Evolutionary conservation across 2,113 vertebrate species (phyloP).

Genomic region (Corapipo altera): DNA sequence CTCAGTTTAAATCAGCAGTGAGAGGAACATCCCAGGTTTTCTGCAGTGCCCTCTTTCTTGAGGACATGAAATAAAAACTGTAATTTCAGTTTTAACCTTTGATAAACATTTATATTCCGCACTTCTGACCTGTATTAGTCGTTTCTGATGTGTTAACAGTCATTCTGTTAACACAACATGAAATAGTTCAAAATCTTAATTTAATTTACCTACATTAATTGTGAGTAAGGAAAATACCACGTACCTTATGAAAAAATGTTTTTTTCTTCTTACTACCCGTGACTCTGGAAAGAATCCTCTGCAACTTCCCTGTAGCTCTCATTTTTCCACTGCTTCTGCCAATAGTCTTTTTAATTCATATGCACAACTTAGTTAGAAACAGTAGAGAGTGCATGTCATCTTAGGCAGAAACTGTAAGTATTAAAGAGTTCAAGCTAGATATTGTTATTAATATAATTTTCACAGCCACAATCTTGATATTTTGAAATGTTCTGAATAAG

Average conservation of each 20-base stretch:
- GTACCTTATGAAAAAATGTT: fast-evolving
- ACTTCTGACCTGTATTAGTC: neutral
- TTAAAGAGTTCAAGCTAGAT: neutral
- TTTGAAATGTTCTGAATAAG: neutral
- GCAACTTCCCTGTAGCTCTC: neutral
- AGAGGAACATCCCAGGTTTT: neutral
- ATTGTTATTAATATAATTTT: neutral
- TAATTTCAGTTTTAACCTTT: neutral
- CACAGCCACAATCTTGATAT: neutral
- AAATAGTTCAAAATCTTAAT: neutral
- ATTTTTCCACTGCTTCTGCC: conserved; percentile 10
- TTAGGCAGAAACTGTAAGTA: neutral
- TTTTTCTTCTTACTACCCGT: neutral
- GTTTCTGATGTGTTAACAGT: neutral
- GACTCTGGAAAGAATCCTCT: neutral
- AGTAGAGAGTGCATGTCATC: neutral
- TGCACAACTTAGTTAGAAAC: neutral
- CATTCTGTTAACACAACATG: neutral
- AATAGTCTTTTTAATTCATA: neutral
- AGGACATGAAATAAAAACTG: neutral
- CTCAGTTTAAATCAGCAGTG: neutral
- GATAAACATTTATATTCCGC: neutral
- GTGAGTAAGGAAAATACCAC: neutral
- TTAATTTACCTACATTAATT: neutral
- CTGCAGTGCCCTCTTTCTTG: neutral